Conservation (phyloP, 1,140 invertebrate genomes). For the Zaprionus tsacasi region DNA sequence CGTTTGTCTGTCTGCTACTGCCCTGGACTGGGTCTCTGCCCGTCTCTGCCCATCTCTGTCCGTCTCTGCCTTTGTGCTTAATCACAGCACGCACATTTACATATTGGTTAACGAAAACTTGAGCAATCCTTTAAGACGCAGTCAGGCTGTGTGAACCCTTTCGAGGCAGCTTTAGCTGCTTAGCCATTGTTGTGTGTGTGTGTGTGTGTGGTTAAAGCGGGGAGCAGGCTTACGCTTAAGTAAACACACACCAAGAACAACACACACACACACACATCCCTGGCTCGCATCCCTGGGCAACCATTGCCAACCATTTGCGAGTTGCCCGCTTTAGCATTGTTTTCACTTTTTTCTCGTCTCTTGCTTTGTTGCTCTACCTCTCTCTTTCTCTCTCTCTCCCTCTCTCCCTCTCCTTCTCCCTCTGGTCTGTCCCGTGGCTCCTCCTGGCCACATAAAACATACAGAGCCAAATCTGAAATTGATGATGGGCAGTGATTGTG, state of each 20-base stretch:
- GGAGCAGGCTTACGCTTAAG: constrained; percentile 67
- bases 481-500: constrained; percentile 82
- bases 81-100: constrained; percentile 83
- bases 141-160: constrained; percentile 46
- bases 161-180: constrained; percentile 68
- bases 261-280: constrained; percentile 51
- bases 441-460: constrained; percentile 69
- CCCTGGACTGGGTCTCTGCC: constrained; percentile 21
- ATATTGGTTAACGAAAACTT: constrained; percentile 82
- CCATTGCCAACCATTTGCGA: constrained; percentile 65
- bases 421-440: constrained; percentile 48
- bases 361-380: background rate
- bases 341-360: constrained; percentile 63
- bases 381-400: constrained; percentile 9
- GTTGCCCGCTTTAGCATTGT: constrained; percentile 62
- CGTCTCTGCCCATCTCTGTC: constrained; percentile 28
- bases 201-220: constrained; percentile 66
- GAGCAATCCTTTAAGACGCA: constrained; percentile 78
- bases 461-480: constrained; percentile 83
- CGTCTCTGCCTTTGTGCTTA: constrained; percentile 66
- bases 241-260: constrained; percentile 69
- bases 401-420: no score
- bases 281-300: constrained; percentile 62
- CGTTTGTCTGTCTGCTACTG: constrained; percentile 38
- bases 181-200: constrained; percentile 57